phyloP scores from a whole-genome alignment of 2,888 invertebrate genomes.

The Drosophila sordidula region DNA sequence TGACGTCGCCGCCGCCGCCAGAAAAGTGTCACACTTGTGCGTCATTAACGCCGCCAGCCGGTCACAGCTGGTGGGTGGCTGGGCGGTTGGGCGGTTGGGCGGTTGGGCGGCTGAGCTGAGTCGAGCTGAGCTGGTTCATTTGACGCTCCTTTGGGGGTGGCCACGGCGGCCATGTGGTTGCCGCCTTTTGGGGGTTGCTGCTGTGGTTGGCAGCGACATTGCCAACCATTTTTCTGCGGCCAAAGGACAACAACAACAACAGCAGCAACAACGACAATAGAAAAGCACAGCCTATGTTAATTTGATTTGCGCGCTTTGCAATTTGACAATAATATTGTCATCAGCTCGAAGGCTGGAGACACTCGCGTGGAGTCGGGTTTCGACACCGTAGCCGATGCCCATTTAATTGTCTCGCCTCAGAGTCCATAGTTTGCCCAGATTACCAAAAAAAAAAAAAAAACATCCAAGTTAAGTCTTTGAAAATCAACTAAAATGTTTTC shows the following conservation, averaged over 20 bases:
- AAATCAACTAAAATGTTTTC: too few relatives aligned
- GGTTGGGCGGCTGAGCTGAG: conserved; percentile 14
- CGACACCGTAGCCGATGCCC: conserved; percentile 57
- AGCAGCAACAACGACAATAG: conserved; percentile 14
- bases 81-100: conserved; percentile 31
- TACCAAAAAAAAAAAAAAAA: too few relatives aligned
- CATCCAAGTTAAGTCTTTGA: neutral
- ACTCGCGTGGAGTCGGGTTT: neutral
- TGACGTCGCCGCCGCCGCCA: conserved; percentile 27
- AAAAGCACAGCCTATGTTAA: conserved; percentile 66
- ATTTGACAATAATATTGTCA: conserved; percentile 80
- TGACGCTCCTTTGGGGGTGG: conserved; percentile 55
- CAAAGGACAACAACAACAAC: conserved; percentile 57
- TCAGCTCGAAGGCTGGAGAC: conserved; percentile 49
- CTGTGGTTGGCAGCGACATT: conserved; percentile 80
- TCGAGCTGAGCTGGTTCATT: conserved; percentile 41
- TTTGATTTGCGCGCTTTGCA: conserved; percentile 81
- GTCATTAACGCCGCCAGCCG: conserved; percentile 80
- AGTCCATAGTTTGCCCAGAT: neutral
- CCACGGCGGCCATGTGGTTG: conserved; percentile 54
- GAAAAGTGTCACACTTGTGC: conserved; percentile 83
- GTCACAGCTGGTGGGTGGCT: conserved; percentile 80
- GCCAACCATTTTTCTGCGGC: conserved; percentile 80
- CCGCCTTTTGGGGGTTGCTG: conserved; percentile 64
- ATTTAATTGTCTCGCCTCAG: conserved; percentile 62